Conservation (phyloP, 1,140 invertebrate genomes). For the Sogatella furcifera region DNA sequence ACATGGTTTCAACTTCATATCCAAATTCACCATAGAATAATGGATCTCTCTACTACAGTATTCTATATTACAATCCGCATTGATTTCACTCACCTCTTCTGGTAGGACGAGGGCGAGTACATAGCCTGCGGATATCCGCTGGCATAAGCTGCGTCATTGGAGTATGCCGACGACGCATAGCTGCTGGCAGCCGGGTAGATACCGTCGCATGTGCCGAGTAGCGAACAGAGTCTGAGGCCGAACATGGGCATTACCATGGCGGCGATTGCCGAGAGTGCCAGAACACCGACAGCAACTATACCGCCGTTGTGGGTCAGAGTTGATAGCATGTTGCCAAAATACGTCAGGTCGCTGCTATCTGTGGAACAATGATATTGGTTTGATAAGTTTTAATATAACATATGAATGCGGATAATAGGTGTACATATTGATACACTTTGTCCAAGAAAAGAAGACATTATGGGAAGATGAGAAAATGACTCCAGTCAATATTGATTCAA, state of each 20-base stretch:
- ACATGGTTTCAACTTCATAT: no score
- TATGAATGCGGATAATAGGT: no score
- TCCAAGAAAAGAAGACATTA: no score
- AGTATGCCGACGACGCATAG: constrained; percentile 4
- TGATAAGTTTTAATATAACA: no score
- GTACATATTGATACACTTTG: no score
- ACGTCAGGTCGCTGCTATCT: constrained; percentile 8
- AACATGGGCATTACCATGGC: constrained; percentile 20
- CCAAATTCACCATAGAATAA: no score
- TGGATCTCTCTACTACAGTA: no score
- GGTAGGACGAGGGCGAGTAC: constrained; percentile 16
- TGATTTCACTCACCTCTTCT: constrained; percentile 14
- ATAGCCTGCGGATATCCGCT: constrained; percentile 8
- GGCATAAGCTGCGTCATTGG: not conserved
- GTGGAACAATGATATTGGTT: no score
- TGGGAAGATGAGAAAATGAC: no score
- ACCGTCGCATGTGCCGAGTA: constrained; percentile 21
- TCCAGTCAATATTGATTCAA: no score
- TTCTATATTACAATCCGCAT: no score
- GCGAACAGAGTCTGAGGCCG: constrained; percentile 17
- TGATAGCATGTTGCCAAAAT: constrained; percentile 6
- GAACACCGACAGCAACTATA: constrained; percentile 12
- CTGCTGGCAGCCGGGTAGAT: not conserved
- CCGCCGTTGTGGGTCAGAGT: constrained; percentile 16
- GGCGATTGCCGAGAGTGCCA: constrained; percentile 15